A percentile compares a stretch with the other conserved stretches of the same genome.
These are phyloP conservation scores for Drosophila maculinotata DNA, from an alignment of 2,888 invertebrate species.

Conservation along the genomic window DNA sequence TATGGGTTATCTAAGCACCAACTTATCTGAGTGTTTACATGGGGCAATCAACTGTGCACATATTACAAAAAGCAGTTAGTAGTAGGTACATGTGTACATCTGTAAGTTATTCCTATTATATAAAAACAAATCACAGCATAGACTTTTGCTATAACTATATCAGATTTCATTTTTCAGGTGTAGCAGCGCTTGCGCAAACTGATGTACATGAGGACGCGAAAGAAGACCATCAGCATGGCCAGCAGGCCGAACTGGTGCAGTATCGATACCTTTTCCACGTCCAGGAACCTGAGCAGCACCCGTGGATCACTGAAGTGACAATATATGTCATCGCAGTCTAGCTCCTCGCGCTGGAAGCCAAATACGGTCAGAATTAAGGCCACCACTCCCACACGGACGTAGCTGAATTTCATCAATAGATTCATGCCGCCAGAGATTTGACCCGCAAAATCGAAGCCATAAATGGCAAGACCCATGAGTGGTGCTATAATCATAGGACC, in stretches of 20 bases:
- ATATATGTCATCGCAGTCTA: slow-evolving; percentile 88
- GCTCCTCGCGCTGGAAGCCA: slow-evolving; percentile 87
- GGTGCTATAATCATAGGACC: slow-evolving; percentile 89
- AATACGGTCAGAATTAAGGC: slow-evolving; percentile 88
- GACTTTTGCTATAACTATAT: slow-evolving; percentile 59
- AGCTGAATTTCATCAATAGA: slow-evolving; percentile 88
- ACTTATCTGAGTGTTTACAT: slow-evolving; percentile 23
- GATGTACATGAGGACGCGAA: slow-evolving; percentile 87
- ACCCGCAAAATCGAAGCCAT: slow-evolving; percentile 90
- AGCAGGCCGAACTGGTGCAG: slow-evolving; percentile 87
- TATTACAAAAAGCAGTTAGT: slow-evolving; percentile 21
- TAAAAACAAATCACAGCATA: slow-evolving; percentile 70
- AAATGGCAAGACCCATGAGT: slow-evolving; percentile 89
- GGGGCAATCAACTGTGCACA: slow-evolving; percentile 47
- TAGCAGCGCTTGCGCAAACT: slow-evolving; percentile 86
- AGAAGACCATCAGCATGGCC: slow-evolving; percentile 86
- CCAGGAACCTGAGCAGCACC: slow-evolving; percentile 87
- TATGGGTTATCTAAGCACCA: slow-evolving; percentile 44
- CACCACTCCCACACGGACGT: slow-evolving; percentile 88
- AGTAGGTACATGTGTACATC: slow-evolving; percentile 37
- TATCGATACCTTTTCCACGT: slow-evolving; percentile 87
- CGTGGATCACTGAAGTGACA: slow-evolving; percentile 89
- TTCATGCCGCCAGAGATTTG: slow-evolving; percentile 88
- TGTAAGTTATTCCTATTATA: slow-evolving; percentile 20
- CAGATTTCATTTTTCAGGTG: slow-evolving; percentile 58